Evolutionary conservation across 2,888 invertebrate species (phyloP).

Genomic region (Hydraecia micacea): DNA sequence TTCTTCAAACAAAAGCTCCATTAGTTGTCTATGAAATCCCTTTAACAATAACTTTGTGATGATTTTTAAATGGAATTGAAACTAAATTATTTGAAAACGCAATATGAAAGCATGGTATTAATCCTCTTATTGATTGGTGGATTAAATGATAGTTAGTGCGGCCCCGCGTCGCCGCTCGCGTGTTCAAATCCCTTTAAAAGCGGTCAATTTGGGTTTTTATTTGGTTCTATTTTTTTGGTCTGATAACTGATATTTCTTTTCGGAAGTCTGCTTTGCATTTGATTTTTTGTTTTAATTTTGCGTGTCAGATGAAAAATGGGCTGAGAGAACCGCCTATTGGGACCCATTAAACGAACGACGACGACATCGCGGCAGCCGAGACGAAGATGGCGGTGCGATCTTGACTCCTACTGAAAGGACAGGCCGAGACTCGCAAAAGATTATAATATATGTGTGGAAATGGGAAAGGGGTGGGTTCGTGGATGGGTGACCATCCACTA

Average conservation of each 20-base stretch:
- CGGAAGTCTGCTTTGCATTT: background rate
- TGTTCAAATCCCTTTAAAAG: constrained; percentile 33
- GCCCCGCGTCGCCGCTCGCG: constrained; percentile 9
- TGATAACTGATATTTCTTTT: constrained; percentile 6
- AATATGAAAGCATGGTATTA: constrained; percentile 64
- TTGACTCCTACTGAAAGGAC: no score
- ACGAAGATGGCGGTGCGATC: no score
- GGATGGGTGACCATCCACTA: background rate
- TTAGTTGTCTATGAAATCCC: constrained; percentile 20
- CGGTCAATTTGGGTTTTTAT: constrained; percentile 14
- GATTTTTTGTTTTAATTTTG: background rate
- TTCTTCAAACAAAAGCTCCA: constrained; percentile 17
- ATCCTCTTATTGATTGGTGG: constrained; percentile 66
- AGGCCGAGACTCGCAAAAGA: no score
- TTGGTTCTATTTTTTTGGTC: background rate
- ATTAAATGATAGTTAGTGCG: constrained; percentile 42
- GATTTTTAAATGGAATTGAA: constrained; percentile 66
- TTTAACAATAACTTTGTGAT: constrained; percentile 23
- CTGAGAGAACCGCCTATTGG: no score
- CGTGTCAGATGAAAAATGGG: no score
- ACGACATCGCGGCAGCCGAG: no score
- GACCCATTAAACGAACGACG: no score
- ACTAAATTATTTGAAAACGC: constrained; percentile 65
- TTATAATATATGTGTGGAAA: no score
- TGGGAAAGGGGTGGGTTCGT: no score